Evolutionary conservation across 1,140 invertebrate genomes (phyloP).

Genomic region (Spodoptera litura): DNA sequence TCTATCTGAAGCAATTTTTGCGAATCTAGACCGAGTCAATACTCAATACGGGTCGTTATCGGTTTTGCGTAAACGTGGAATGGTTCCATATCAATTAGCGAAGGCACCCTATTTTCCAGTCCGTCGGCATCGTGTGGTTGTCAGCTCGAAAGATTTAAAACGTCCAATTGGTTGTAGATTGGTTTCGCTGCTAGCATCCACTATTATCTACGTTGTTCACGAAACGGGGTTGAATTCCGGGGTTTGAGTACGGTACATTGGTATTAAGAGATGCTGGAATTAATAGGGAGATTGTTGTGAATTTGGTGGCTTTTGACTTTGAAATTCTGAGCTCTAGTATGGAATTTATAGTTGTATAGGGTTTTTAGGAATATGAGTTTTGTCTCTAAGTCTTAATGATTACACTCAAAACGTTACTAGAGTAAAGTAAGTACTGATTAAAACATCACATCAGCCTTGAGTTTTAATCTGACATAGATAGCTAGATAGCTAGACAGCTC

Average conservation of each 20-base stretch:
- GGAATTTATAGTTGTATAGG: not conserved
- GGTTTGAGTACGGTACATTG: no score
- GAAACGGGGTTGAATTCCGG: not conserved
- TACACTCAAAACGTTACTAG: no score
- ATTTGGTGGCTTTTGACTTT: not conserved
- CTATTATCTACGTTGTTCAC: constrained; percentile 5
- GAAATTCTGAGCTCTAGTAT: not conserved
- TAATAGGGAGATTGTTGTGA: not conserved
- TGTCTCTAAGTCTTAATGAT: no score
- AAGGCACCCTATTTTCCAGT: constrained; percentile 25
- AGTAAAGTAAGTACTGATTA: no score
- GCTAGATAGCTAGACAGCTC: no score
- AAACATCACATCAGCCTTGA: no score
- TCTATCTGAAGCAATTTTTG: not conserved
- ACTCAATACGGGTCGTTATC: not conserved
- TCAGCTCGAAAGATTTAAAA: constrained; percentile 26
- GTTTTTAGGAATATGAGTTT: not conserved
- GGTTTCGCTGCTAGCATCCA: not conserved
- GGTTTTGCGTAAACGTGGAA: constrained; percentile 2
- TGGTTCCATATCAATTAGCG: constrained; percentile 38
- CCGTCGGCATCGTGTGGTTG: constrained; percentile 3
- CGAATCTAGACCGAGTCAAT: not conserved
- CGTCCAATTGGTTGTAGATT: constrained; percentile 34
- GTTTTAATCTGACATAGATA: no score
- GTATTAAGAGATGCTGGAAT: no score